These are phyloP conservation scores for Perodicticus potto DNA, from an alignment of 2,797 vertebrate species.

Conservation along the genomic window DNA sequence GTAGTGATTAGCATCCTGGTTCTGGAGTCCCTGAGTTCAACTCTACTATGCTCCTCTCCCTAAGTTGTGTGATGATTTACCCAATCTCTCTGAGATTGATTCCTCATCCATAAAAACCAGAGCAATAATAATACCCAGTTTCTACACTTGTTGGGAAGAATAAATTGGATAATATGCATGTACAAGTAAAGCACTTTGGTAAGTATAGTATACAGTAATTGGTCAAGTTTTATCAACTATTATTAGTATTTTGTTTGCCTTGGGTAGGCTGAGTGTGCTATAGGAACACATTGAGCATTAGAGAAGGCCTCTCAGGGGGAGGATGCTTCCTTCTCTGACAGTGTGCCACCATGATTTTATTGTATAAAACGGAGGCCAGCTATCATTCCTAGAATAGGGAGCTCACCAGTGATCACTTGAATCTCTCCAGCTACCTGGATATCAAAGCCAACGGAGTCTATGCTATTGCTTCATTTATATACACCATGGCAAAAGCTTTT, in stretches of 20 bases:
- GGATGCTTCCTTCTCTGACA: background rate
- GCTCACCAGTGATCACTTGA: background rate
- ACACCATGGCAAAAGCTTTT: background rate
- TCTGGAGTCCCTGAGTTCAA: background rate
- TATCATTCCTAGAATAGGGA: background rate
- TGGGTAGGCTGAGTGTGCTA: background rate
- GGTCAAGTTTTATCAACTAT: background rate
- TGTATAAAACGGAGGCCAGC: background rate
- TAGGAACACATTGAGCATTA: background rate
- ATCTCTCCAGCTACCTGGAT: background rate
- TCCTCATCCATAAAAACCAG: background rate
- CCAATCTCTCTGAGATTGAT: background rate
- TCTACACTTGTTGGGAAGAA: background rate
- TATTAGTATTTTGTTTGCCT: background rate
- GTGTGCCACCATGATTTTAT: background rate
- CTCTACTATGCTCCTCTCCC: background rate
- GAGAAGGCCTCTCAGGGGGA: background rate
- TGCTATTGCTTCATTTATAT: background rate
- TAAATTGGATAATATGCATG: background rate
- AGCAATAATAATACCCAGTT: background rate
- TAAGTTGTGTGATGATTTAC: background rate
- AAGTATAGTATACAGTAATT: background rate
- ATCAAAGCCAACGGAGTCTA: background rate
- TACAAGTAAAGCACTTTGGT: background rate
- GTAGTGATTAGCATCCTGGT: background rate